Conservation (phyloP, 2,888 invertebrate genomes). For the Hololepta plana region DNA sequence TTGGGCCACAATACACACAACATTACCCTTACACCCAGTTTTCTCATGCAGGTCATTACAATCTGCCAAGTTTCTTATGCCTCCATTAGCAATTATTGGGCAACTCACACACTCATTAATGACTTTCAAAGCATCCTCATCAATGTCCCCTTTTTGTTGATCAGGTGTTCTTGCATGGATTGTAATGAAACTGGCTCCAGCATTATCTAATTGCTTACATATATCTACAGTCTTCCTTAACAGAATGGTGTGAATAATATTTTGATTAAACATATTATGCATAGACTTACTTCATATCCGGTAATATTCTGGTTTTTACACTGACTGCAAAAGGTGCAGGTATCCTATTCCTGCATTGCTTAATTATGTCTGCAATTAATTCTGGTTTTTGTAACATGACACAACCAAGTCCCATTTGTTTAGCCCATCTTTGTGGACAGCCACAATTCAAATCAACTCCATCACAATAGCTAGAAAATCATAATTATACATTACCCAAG, state of each 20-base stretch:
- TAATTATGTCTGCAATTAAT: conserved; percentile 61
- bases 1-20: not conserved
- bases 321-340: conserved; percentile 67
- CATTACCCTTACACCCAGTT: conserved; percentile 52
- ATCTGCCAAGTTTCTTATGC: conserved; percentile 55
- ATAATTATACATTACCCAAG: conserved; percentile 4
- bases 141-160: conserved; percentile 56
- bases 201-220: conserved; percentile 60
- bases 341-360: conserved; percentile 53
- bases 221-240: conserved; percentile 55
- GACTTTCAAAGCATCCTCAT: conserved; percentile 49
- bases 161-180: conserved; percentile 83
- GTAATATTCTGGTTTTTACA: conserved; percentile 73
- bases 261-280: conserved; percentile 1
- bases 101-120: conserved; percentile 53
- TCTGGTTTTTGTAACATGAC: conserved; percentile 70
- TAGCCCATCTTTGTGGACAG: conserved; percentile 93
- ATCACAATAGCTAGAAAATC: conserved; percentile 46
- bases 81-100: conserved; percentile 89
- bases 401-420: conserved; percentile 78
- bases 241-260: conserved; percentile 8
- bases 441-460: conserved; percentile 97
- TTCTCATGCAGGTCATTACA: conserved; percentile 43
- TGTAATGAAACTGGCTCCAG: conserved; percentile 76
- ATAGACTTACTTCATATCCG: conserved; percentile 35